Base-by-base conservation (phyloP, 2,888 invertebrate species). In the Mechanitis mazaeus region DNA sequence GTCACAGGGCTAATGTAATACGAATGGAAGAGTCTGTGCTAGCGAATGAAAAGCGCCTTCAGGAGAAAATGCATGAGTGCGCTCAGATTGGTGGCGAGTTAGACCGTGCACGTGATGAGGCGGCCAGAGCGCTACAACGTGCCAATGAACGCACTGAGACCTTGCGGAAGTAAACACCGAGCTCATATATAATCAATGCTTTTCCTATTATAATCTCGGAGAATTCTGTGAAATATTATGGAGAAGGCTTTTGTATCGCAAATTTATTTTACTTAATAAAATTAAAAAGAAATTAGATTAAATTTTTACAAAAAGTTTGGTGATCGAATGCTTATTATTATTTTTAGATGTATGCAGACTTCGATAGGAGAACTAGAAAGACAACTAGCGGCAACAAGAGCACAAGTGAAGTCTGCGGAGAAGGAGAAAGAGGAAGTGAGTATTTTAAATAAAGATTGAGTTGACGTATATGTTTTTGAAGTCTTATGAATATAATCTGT, bases 1-100 rank as follows among this genome's bases (percentile, higher is more conserved):
- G 42, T 60, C 4, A n/a, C 63, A 91, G 90, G 66, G 55, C 78
- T 12, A 90, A 92, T 60, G 77, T 92, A 54, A 88, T 91, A 28
- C 84, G 91, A 46, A 83, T 91, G 75, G 93, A 93, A 73, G 94
- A 94, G 67, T 78, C 84, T 0, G 91, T 91, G 33, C 80, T 92
- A 6, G 91, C 92, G 9, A 88, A 91, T 65, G 93, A 93, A 71
- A 92, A 92, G 72, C 88, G 92, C 9, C 81, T 93, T 1, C 93
- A 94, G 60, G 93, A 93, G 76, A 94, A 94, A 77, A 85, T 92
- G 77, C 93, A 94, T 69, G 94, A 94, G 75, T 92, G 93, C 61
- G 92, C 92, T 0, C 92, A 93, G 72, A 75, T 94, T 1, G 92
- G 92, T 1, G 91, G 93, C 0, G 93, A 93, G 76, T 79, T 94